Evolutionary conservation across 2,113 vertebrate genomes (phyloP).

Genomic region (Xiphophorus couchianus): DNA sequence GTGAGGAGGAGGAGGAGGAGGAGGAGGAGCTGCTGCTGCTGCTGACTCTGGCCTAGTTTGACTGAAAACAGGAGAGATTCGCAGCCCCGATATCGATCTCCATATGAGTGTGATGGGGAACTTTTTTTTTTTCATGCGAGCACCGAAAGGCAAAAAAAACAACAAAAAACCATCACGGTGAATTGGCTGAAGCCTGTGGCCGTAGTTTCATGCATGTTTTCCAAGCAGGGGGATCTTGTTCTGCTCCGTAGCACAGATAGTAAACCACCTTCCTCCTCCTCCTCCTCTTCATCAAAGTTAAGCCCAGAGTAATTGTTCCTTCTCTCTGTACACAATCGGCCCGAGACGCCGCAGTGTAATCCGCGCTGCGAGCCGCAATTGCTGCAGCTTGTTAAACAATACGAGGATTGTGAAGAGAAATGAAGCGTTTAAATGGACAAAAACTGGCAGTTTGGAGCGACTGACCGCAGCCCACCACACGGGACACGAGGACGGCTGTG

Average conservation of each 20-base stretch:
- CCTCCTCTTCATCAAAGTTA: not conserved
- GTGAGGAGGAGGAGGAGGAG: not conserved
- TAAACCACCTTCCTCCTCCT: slow-evolving; percentile 9
- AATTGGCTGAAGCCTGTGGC: slow-evolving; percentile 27
- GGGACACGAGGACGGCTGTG: not conserved
- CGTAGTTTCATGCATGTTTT: slow-evolving; percentile 15
- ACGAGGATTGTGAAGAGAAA: slow-evolving; percentile 16
- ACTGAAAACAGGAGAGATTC: slow-evolving; percentile 43
- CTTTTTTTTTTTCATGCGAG: slow-evolving; percentile 33
- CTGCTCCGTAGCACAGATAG: slow-evolving; percentile 10
- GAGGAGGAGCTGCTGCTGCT: not conserved
- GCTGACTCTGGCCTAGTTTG: slow-evolving; percentile 39
- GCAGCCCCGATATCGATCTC: slow-evolving; percentile 42
- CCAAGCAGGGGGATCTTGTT: slow-evolving; percentile 21
- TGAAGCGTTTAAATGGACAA: slow-evolving; percentile 42
- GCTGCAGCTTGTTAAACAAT: slow-evolving; percentile 34
- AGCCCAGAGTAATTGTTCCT: not conserved
- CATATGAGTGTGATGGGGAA: slow-evolving; percentile 33
- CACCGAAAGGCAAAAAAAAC: slow-evolving; percentile 33
- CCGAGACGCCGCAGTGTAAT: slow-evolving; percentile 16
- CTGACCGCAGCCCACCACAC: slow-evolving; percentile 28
- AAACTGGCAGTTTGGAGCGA: slow-evolving; percentile 44
- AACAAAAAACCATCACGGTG: not conserved
- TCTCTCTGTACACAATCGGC: slow-evolving; percentile 15
- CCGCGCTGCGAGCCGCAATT: slow-evolving; percentile 4